A percentile compares a stretch with the other conserved stretches of the same genome.
phyloP scores from a whole-genome alignment of 2,888 invertebrate species.

The Autographa pulchrina region DNA sequence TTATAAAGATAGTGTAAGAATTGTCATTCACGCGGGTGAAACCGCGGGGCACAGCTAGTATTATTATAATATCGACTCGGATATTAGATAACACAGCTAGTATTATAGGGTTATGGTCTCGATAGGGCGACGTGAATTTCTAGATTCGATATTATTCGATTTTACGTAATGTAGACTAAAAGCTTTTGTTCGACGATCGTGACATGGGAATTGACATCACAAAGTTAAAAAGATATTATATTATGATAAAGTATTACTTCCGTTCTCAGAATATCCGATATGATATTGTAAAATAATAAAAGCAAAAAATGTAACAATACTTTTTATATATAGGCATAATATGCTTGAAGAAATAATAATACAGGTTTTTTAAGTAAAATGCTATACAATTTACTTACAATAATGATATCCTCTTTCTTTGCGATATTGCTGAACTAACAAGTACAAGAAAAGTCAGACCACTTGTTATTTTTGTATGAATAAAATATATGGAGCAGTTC shows the following conservation, averaged over 20 bases:
- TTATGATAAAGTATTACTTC: background rate
- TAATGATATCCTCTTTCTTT: background rate
- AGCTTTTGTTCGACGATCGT: background rate
- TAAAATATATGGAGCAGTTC: background rate
- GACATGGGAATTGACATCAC: background rate
- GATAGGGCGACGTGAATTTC: background rate
- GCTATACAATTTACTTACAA: background rate
- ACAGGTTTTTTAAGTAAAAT: too few relatives aligned
- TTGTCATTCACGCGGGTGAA: too few relatives aligned
- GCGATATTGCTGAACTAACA: background rate
- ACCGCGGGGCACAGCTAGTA: too few relatives aligned
- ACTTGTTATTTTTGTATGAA: conserved; percentile 3
- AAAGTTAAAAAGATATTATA: background rate
- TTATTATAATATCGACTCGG: too few relatives aligned
- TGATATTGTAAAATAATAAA: too few relatives aligned
- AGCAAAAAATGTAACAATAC: too few relatives aligned
- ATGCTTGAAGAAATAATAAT: too few relatives aligned
- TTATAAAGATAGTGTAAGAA: too few relatives aligned
- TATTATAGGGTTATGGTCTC: background rate
- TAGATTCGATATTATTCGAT: background rate
- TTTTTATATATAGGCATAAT: too few relatives aligned
- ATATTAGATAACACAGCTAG: background rate
- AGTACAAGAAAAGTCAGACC: background rate
- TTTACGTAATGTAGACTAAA: background rate
- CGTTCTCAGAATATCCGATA: background rate